Percentiles rank a stretch among this genome's conserved stretches.
phyloP scores from a whole-genome alignment of 2,797 vertebrate genomes.

The Craterocephalus amniculus region DNA sequence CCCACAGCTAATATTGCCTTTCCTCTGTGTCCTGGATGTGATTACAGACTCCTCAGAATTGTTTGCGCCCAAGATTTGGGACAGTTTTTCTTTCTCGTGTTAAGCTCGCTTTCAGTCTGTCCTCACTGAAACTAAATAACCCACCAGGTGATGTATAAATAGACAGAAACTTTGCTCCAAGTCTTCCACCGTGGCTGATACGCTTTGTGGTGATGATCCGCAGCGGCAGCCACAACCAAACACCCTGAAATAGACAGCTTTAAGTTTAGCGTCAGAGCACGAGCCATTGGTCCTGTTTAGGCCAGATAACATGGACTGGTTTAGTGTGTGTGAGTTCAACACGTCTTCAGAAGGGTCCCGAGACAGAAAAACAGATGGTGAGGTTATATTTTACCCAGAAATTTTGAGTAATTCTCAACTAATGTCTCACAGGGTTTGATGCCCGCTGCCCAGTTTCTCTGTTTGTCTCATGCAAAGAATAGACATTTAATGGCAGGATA shows the following conservation, averaged over 20 bases:
- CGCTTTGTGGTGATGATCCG: constrained; percentile 31
- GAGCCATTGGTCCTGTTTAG: constrained; percentile 42
- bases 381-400: too few species aligned
- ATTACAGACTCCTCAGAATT: constrained; percentile 24
- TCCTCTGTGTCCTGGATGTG: constrained; percentile 16
- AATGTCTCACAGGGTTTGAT: too few species aligned
- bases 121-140: constrained; percentile 1
- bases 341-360: constrained; percentile 28
- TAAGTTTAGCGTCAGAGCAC: constrained; percentile 42
- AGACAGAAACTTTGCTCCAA: constrained; percentile 40
- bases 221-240: constrained; percentile 38
- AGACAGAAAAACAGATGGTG: constrained; percentile 22
- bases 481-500: neutral
- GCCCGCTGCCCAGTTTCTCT: neutral
- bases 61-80: constrained; percentile 6
- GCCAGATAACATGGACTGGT: constrained; percentile 58
- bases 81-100: neutral
- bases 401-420: too few species aligned
- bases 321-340: constrained; percentile 14
- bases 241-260: constrained; percentile 56
- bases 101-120: constrained; percentile 7
- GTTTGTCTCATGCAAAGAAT: neutral
- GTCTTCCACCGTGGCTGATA: constrained; percentile 35
- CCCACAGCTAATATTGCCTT: constrained; percentile 31
- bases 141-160: constrained; percentile 36